A percentile compares a stretch with the other conserved stretches of the same genome.
Evolutionary conservation across 2,888 invertebrate species (phyloP).

Genomic region (Hydriomena furcata): DNA sequence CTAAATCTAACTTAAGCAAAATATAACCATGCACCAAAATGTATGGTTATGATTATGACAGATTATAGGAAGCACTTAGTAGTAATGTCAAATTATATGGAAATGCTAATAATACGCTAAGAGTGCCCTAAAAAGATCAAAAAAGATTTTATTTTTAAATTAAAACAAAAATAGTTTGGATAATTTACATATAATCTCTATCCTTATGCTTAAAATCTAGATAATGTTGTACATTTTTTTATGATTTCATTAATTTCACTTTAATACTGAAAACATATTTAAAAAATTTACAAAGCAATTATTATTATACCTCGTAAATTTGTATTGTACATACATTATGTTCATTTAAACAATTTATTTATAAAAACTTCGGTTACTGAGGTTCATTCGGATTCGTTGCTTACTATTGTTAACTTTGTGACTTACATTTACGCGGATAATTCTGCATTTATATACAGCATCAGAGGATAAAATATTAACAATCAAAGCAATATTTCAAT

Average conservation of each 20-base stretch:
- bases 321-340: conserved; percentile 14
- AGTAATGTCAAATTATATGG: no score
- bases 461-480: conserved; percentile 3
- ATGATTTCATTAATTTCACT: conserved; percentile 48
- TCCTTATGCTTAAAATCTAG: conserved; percentile 50
- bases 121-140: no score
- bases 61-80: no score
- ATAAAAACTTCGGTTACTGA: conserved; percentile 23
- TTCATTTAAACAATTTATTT: conserved; percentile 24
- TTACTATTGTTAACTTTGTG: conserved; percentile 26
- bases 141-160: not conserved
- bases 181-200: conserved; percentile 54
- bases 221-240: conserved; percentile 52
- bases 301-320: conserved; percentile 26
- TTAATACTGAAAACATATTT: conserved; percentile 54
- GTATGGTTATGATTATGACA: no score
- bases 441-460: conserved; percentile 4
- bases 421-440: conserved; percentile 16
- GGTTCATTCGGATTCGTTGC: conserved; percentile 23
- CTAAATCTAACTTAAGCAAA: no score
- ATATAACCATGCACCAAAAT: no score
- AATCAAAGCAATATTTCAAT: not conserved
- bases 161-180: conserved; percentile 25
- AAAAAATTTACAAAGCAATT: conserved; percentile 37
- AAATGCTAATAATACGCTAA: no score